Evolutionary conservation across 2,113 vertebrate species (phyloP).

Genomic region (Phyllostomus hastatus): DNA sequence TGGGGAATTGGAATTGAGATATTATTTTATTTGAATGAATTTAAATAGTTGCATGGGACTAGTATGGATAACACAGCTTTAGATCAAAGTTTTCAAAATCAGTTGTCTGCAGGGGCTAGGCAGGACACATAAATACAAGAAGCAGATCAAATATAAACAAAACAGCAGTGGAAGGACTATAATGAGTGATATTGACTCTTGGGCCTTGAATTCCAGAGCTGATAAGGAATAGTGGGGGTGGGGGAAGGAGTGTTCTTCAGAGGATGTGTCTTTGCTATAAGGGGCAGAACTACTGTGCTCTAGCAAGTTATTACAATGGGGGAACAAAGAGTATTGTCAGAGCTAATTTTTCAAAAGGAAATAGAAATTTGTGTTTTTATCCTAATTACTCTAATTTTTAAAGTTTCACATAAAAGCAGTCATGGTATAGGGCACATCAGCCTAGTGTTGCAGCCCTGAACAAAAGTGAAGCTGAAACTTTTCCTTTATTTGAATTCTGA

Average conservation of each 20-base stretch:
- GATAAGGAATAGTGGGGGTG: neutral
- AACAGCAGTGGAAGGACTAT: neutral
- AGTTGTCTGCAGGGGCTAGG: neutral
- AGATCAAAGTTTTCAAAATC: neutral
- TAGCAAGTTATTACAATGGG: neutral
- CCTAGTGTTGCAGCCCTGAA: neutral
- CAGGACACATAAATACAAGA: neutral
- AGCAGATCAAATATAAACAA: neutral
- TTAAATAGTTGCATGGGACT: neutral
- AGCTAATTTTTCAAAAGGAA: slow-evolving; percentile 2
- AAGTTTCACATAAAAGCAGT: neutral
- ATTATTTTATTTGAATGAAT: neutral
- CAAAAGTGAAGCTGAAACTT: neutral
- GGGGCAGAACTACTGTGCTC: neutral
- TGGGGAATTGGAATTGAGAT: neutral
- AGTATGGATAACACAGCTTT: neutral
- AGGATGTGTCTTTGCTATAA: neutral
- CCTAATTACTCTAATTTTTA: neutral
- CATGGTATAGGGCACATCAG: neutral
- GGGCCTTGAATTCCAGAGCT: neutral
- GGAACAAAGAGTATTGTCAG: neutral
- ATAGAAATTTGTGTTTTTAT: neutral
- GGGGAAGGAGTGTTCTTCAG: neutral
- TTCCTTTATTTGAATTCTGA: neutral
- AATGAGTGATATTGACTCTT: neutral